Evolutionary conservation across 2,888 invertebrate species (phyloP).

Genomic region (Protophormia terraenovae): DNA sequence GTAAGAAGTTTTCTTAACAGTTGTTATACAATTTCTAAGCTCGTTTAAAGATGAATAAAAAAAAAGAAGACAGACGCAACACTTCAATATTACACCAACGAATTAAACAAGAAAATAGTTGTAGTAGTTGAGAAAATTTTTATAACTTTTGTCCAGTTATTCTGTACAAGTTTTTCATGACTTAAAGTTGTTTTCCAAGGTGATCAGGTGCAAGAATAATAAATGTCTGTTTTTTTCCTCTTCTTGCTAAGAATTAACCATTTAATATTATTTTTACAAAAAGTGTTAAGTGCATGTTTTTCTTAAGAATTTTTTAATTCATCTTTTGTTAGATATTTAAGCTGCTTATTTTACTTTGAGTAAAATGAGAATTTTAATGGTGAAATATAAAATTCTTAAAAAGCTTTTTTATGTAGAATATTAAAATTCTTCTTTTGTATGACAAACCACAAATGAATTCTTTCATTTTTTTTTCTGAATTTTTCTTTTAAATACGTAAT

Average conservation of each 20-base stretch:
- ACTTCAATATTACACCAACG: not conserved
- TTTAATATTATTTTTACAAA: not conserved
- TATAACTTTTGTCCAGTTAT: slow-evolving; percentile 13
- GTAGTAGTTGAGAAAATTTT: not conserved
- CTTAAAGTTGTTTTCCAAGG: slow-evolving; percentile 22
- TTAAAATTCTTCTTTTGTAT: not conserved
- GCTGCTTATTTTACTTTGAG: not conserved
- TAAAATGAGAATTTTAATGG: not conserved
- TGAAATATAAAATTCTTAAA: not conserved
- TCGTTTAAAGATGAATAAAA: not conserved
- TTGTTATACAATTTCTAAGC: not conserved
- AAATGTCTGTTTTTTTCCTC: not conserved
- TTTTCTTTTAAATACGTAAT: not conserved
- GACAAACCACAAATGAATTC: not conserved
- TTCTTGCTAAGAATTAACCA: not conserved
- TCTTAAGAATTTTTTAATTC: not conserved
- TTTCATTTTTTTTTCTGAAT: not conserved
- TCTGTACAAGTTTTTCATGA: not conserved
- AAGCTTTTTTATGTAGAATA: slow-evolving; percentile 3
- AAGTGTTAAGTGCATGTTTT: not conserved
- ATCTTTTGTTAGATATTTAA: not conserved
- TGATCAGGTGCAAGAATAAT: slow-evolving; percentile 36
- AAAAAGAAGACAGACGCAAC: not conserved
- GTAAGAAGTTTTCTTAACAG: not conserved
- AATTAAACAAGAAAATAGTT: not conserved